Evolutionary conservation across 2,797 vertebrate species (phyloP).

Genomic region (Enteromius thamalakanensis): DNA sequence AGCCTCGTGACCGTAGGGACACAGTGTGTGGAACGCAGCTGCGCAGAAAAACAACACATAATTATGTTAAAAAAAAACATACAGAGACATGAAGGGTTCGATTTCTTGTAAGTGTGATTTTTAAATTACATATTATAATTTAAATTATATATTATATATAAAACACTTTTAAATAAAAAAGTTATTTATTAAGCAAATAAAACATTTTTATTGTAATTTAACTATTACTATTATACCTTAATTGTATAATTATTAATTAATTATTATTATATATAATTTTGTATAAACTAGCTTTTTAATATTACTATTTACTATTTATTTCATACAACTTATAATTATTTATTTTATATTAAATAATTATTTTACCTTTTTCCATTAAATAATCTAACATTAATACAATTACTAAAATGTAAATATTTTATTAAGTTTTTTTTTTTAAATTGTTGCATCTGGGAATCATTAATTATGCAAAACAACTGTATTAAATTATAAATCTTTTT

Average conservation of each 20-base stretch:
- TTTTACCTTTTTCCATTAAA: background rate
- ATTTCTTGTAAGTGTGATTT: background rate
- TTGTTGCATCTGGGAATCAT: too few species aligned
- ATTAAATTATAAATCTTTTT: background rate
- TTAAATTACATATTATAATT: background rate
- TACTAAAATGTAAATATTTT: background rate
- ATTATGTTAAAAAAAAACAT: background rate
- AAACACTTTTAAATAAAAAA: background rate
- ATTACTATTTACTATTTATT: background rate
- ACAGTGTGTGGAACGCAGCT: conserved; percentile 82
- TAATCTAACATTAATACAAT: background rate
- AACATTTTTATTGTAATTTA: too few species aligned
- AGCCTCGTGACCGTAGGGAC: conserved; percentile 88
- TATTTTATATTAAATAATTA: background rate
- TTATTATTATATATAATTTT: too few species aligned
- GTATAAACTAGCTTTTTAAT: too few species aligned
- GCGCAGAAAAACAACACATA: background rate
- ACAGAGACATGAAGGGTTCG: background rate
- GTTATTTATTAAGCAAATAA: background rate
- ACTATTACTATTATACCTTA: too few species aligned
- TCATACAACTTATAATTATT: background rate
- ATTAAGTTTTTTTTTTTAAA: background rate
- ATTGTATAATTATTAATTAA: too few species aligned
- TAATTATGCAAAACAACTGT: background rate
- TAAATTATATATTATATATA: background rate